Base-by-base conservation (phyloP, 2,888 invertebrate genomes). In the Sphaerophoria taeniata region DNA sequence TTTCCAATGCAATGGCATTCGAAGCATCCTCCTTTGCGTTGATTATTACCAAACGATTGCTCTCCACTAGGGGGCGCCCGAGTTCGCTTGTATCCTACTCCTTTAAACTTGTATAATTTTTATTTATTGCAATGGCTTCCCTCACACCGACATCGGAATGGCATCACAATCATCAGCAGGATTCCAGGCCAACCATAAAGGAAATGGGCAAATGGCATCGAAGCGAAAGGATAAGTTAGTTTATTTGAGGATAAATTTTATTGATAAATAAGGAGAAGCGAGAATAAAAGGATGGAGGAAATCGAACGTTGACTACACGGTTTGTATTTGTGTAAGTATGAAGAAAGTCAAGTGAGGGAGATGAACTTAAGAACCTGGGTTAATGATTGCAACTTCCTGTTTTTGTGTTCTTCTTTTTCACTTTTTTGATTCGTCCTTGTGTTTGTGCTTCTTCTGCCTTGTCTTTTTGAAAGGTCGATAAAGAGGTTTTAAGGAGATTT, bases 211-310 rank as follows among this genome's bases (percentile, higher is more conserved):
- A 80, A 79, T 24, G 70, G 61, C 80, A 85, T 76, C 76, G 72
- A 47, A 80, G 85, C 76, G 76, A 72, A 76, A 81, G 76, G 80
- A 85, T 80, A 80, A 85, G 85, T 85, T 85, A 76, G 85, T 80
- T 85, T 85, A 84, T 84, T 84, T 80, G 56, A 75, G 72, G 72
- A 84, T 75, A 80, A 70, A 84, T 75, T 84, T 84, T 84, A 85
- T 80, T 76, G 85, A 85, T 80, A 85, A 85, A 80, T 76, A 80
- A 69, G 84, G 70, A 47, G 31, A 11, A 43, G 39, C 3, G 24
- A n/a, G 31, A 16, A 24, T 36, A 47, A 36, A 39, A 51, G 67
- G 24, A 51, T 51, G 24, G 24, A 49, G 49, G 16, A 16, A 65
- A 24, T 24, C 24, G 24, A 24, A 24, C 24, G 65, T 31, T 47